Evolutionary conservation across 2,797 vertebrate genomes (phyloP), one percentile per base, ranked within the genome.

Genomic region (Acridotheres tristis): DNA sequence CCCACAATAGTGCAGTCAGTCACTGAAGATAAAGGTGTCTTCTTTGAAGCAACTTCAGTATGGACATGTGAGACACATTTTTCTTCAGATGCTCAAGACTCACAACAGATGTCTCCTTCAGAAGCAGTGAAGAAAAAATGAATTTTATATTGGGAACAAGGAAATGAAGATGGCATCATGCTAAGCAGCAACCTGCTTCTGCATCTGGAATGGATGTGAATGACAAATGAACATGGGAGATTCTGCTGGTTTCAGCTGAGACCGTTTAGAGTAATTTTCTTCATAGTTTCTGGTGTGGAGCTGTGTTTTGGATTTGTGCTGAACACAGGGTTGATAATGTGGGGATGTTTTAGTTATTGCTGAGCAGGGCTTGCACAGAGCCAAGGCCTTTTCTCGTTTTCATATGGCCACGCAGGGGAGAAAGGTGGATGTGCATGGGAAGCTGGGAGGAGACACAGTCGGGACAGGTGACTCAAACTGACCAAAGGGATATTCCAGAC

Each of bases 161-260:
- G 85, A 89, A 91, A 47, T 38, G n/a, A 59, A 86, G 45, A 48
- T 72, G 85, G 80, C 67, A 61, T 89, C 95, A 84, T 79, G 91
- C 95, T 88, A 95, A 78, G 91, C 80, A 81, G 55, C 94, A 96
- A 62, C 94, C 85, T 96, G 92, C 51, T 96, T 75, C 55, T 86
- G 80, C 92, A 73, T 81, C 89, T 94, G 89, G 79, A 76, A 43
- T 65, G 67, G n/a, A 57, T 45, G 13, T 9, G 22, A 21, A 17
- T 89, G 85, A 57, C 62, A 69, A 57, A 84, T 79, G 40, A 74
- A 53, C 9, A 2, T 11, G 16, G n/a, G 36, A 45, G 30, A 42
- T 42, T 78, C 30, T 62, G 43, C 34, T 71, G 66, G 15, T 71
- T 62, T 86, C 74, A 71, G 22, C 43, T 78, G 57, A 71, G 36